Conservation (phyloP, 2,888 invertebrate species). For the Bellardia bayeri region DNA sequence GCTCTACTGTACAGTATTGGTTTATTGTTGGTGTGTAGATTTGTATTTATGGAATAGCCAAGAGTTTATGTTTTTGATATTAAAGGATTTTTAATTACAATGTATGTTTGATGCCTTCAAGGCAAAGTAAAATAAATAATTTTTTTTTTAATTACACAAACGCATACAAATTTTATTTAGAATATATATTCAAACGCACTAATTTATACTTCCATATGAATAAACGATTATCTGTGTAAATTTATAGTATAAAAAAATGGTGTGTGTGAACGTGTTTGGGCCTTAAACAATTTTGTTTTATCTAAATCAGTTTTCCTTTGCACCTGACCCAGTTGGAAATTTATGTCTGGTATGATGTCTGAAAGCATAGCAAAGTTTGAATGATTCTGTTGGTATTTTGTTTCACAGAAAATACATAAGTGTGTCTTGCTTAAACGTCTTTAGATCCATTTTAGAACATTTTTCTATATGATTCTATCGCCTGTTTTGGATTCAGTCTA, state of each 20-base stretch:
- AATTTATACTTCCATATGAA: background rate
- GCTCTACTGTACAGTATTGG: no score
- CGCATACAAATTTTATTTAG: constrained; percentile 11
- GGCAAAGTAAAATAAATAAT: constrained; percentile 71
- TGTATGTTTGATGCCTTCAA: constrained; percentile 72
- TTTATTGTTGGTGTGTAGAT: background rate
- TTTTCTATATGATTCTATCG: no score
- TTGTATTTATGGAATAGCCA: background rate
- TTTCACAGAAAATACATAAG: no score
- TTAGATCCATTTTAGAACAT: no score
- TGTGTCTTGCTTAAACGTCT: no score
- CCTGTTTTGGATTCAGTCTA: no score
- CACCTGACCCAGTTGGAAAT: background rate
- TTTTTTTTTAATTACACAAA: constrained; percentile 56
- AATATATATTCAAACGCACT: background rate
- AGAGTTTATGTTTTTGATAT: constrained; percentile 69
- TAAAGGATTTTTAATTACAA: constrained; percentile 74
- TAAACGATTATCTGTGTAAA: constrained; percentile 10
- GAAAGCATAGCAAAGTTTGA: no score
- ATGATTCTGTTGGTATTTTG: no score
- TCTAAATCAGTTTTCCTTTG: background rate
- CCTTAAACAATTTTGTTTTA: constrained; percentile 23
- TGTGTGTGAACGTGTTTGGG: constrained; percentile 61
- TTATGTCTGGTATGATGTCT: background rate
- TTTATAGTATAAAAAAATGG: background rate